These are phyloP conservation scores for Phyllotreta cruciferae DNA, from an alignment of 2,888 invertebrate genomes.

Conservation along the genomic window DNA sequence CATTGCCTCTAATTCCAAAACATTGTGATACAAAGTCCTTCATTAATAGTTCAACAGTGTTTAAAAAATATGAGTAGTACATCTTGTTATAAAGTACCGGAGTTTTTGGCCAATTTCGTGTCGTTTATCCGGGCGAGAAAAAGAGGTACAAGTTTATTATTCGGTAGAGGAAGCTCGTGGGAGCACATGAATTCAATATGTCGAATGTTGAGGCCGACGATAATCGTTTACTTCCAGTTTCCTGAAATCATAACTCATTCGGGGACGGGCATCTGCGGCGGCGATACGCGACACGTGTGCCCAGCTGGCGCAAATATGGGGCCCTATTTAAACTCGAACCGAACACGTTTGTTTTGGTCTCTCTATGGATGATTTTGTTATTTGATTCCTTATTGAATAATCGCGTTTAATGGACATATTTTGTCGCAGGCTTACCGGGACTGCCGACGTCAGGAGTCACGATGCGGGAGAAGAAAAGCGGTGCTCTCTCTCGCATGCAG, in stretches of 20 bases:
- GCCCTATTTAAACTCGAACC: slow-evolving; percentile 4
- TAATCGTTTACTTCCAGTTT: slow-evolving; percentile 8
- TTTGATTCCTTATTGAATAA: too few species aligned
- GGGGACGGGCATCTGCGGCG: slow-evolving; percentile 21
- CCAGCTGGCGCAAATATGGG: slow-evolving; percentile 22
- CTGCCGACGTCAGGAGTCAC: slow-evolving; percentile 73
- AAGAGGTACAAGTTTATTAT: slow-evolving; percentile 17
- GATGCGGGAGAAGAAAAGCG: slow-evolving; percentile 92
- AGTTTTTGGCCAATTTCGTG: slow-evolving; percentile 17
- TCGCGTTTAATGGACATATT: slow-evolving; percentile 31
- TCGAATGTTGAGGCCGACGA: not conserved
- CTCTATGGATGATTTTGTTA: too few species aligned
- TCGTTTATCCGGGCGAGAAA: slow-evolving; percentile 19
- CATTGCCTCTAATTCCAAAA: not conserved
- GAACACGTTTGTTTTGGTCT: too few species aligned
- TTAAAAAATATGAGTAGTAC: slow-evolving; percentile 24
- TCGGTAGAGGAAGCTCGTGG: not conserved
- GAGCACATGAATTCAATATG: not conserved
- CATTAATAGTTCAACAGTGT: not conserved
- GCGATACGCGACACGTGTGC: slow-evolving; percentile 24
- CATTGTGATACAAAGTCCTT: slow-evolving; percentile 1
- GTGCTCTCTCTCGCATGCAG: slow-evolving; percentile 90
- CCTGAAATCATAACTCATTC: slow-evolving; percentile 16
- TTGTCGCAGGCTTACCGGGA: slow-evolving; percentile 58
- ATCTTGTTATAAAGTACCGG: slow-evolving; percentile 18